phyloP scores from a whole-genome alignment of 2,888 invertebrate species.

The Carabus problematicus region DNA sequence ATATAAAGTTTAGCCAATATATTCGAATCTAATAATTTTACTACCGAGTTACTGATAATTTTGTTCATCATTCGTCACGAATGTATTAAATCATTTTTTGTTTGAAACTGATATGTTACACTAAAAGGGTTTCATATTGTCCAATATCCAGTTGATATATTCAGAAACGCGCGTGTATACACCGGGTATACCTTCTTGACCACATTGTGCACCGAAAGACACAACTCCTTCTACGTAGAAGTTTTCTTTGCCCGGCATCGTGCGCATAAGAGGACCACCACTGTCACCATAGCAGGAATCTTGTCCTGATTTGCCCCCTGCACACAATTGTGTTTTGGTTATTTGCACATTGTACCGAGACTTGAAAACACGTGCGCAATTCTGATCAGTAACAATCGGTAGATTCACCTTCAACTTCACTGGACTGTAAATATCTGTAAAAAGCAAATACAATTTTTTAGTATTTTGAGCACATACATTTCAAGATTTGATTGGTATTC shows the following conservation, averaged over 20 bases:
- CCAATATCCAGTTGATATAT: constrained; percentile 69
- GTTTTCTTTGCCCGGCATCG: constrained; percentile 56
- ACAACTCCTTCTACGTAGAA: constrained; percentile 73
- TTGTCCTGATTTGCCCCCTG: constrained; percentile 70
- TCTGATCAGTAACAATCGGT: constrained; percentile 63
- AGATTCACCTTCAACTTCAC: constrained; percentile 69
- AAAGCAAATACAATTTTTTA: background rate
- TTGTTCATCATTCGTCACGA: no score
- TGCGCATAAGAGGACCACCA: constrained; percentile 77
- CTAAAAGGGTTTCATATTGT: constrained; percentile 53
- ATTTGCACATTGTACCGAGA: constrained; percentile 59
- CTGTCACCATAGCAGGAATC: constrained; percentile 81
- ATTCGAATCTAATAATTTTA: no score
- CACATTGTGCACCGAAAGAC: constrained; percentile 65
- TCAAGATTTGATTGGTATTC: no score
- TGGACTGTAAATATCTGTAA: constrained; percentile 49
- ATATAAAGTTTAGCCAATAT: no score
- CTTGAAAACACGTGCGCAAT: constrained; percentile 62
- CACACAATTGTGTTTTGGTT: constrained; percentile 69
- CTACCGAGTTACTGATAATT: no score
- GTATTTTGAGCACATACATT: background rate
- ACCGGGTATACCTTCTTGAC: constrained; percentile 53
- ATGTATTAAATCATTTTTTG: no score
- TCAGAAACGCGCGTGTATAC: constrained; percentile 52
- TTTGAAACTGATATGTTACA: no score